phyloP scores from a whole-genome alignment of 1,140 invertebrate species.

The Chelonus insularis region DNA sequence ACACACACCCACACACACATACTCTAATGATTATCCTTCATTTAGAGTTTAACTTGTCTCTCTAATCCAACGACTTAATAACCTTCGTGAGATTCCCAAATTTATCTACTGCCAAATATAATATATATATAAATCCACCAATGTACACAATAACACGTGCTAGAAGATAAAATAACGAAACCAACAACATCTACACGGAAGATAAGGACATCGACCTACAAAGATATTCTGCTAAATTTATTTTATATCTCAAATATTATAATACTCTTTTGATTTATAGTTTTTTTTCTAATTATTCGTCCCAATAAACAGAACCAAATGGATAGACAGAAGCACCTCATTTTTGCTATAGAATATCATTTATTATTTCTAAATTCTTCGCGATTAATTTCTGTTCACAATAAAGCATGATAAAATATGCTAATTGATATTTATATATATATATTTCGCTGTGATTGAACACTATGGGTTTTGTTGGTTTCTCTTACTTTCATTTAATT shows the following conservation, averaged over 20 bases:
- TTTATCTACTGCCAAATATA: not conserved
- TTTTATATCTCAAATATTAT: not conserved
- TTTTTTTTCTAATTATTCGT: not conserved
- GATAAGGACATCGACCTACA: conserved; percentile 25
- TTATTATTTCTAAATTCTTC: not conserved
- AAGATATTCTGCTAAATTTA: not conserved
- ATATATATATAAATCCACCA: not conserved
- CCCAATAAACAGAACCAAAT: conserved; percentile 45
- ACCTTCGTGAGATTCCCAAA: no score
- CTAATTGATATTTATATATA: not conserved
- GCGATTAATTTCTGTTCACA: not conserved
- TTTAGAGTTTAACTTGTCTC: no score
- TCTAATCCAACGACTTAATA: no score
- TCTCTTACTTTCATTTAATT: conserved; percentile 31
- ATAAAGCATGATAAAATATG: no score
- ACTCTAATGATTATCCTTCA: no score
- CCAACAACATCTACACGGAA: conserved; percentile 32
- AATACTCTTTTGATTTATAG: not conserved
- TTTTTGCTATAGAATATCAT: conserved; percentile 13
- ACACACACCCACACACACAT: no score
- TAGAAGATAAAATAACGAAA: conserved; percentile 32
- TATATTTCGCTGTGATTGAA: conserved; percentile 47
- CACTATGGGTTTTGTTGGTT: conserved; percentile 36
- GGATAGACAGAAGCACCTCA: conserved; percentile 54
- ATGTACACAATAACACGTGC: conserved; percentile 6